Percentiles rank a stretch among this genome's conserved stretches.
Evolutionary conservation across 2,797 vertebrate genomes (phyloP).

Genomic region (Glyptemys insculpta): DNA sequence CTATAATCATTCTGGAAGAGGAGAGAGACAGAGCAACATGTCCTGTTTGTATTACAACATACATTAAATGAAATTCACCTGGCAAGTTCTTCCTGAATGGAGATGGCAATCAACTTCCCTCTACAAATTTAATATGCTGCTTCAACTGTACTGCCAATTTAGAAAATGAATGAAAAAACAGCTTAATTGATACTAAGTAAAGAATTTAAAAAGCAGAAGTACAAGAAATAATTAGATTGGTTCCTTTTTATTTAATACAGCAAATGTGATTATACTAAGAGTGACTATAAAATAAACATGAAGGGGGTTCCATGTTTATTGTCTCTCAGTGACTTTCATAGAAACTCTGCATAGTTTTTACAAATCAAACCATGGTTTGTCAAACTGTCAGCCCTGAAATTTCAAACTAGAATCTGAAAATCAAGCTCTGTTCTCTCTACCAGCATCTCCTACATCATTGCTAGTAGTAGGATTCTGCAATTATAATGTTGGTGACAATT

Average conservation of each 20-base stretch:
- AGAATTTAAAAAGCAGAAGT: neutral
- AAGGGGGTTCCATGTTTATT: neutral
- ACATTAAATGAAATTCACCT: neutral
- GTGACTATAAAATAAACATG: neutral
- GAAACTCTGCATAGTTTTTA: neutral
- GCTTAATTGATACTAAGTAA: neutral
- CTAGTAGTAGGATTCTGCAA: neutral
- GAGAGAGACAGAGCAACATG: neutral
- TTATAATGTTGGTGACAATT: neutral
- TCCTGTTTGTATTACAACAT: neutral
- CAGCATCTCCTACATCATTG: neutral
- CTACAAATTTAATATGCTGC: neutral
- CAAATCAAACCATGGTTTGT: neutral
- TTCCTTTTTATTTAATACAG: neutral
- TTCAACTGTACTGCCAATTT: neutral
- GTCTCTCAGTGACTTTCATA: neutral
- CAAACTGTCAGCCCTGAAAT: neutral
- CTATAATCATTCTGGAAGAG: neutral
- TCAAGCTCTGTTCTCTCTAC: neutral
- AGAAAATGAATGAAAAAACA: neutral
- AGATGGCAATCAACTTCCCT: neutral
- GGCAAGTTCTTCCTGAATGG: neutral
- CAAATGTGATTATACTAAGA: neutral
- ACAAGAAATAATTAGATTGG: neutral
- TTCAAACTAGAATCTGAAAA: neutral